Evolutionary conservation across 2,113 vertebrate genomes (phyloP).

Genomic region (Pomatostomus ruficeps): DNA sequence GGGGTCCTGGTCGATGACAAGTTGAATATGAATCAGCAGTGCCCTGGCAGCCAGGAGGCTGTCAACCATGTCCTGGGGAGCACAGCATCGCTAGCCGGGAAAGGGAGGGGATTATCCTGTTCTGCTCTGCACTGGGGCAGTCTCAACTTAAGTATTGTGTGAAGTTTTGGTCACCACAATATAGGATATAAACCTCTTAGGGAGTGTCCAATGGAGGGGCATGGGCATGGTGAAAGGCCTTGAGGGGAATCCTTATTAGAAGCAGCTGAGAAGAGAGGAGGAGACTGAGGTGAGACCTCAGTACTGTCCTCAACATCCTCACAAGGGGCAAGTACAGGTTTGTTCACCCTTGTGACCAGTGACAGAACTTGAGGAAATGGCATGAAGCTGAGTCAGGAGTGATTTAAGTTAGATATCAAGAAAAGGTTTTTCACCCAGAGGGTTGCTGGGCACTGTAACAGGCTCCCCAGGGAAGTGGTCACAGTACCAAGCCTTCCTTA

Average conservation of each 20-base stretch:
- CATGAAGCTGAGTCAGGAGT: not conserved
- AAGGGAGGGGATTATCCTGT: not conserved
- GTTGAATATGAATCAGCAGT: not conserved
- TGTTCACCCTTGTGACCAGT: not conserved
- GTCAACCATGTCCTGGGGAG: not conserved
- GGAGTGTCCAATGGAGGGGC: not conserved
- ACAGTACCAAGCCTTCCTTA: not conserved
- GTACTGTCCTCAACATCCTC: not conserved
- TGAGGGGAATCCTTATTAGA: not conserved
- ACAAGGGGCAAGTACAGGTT: not conserved
- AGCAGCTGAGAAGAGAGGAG: not conserved
- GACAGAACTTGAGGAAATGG: not conserved
- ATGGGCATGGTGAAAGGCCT: not conserved
- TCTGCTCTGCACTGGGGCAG: not conserved
- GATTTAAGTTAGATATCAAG: not conserved
- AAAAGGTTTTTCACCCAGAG: not conserved
- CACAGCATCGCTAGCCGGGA: accelerated
- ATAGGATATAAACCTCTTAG: not conserved
- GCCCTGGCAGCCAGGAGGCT: not conserved
- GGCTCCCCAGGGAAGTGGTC: not conserved
- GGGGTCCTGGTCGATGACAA: not conserved
- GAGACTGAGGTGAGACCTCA: not conserved
- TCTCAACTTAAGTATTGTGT: not conserved
- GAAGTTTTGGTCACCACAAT: not conserved
- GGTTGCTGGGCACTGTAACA: not conserved